phyloP scores from a whole-genome alignment of 2,113 vertebrate species.

The Prietella phreatophila region DNA sequence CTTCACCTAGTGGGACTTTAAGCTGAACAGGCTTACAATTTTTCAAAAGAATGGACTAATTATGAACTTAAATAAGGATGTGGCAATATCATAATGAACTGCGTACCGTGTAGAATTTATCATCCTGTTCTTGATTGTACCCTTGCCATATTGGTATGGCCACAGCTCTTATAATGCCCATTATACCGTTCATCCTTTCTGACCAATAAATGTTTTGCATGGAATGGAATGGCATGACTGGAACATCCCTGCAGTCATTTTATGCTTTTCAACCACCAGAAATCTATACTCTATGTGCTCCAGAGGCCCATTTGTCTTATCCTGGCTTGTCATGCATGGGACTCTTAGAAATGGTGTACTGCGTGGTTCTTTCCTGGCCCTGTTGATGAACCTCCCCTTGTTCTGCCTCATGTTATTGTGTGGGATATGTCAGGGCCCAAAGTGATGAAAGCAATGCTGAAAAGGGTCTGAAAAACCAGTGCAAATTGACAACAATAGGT shows the following conservation, averaged over 20 bases:
- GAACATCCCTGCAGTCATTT: slow-evolving; percentile 31
- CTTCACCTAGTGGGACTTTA: slow-evolving; percentile 5
- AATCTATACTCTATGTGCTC: slow-evolving; percentile 3
- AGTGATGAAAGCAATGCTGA: slow-evolving; percentile 49
- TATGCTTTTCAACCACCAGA: slow-evolving; percentile 42
- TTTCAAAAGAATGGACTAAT: slow-evolving; percentile 26
- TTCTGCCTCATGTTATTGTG: slow-evolving; percentile 43
- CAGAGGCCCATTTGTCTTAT: neutral
- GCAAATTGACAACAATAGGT: slow-evolving; percentile 17
- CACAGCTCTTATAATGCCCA: neutral
- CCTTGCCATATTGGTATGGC: neutral
- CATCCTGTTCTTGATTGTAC: neutral
- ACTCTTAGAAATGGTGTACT: neutral
- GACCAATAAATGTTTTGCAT: slow-evolving; percentile 17
- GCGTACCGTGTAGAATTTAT: neutral
- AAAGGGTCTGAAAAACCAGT: slow-evolving; percentile 15
- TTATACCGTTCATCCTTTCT: neutral
- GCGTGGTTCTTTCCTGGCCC: neutral
- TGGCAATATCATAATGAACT: neutral
- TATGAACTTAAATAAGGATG: neutral
- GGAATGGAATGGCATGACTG: neutral
- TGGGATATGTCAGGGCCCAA: slow-evolving; percentile 44
- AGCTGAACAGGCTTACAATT: neutral
- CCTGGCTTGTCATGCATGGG: neutral
- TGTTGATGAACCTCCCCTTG: slow-evolving; percentile 21